Conservation (phyloP, 2,797 vertebrate genomes). For the Chelidonichthys spinosus region DNA sequence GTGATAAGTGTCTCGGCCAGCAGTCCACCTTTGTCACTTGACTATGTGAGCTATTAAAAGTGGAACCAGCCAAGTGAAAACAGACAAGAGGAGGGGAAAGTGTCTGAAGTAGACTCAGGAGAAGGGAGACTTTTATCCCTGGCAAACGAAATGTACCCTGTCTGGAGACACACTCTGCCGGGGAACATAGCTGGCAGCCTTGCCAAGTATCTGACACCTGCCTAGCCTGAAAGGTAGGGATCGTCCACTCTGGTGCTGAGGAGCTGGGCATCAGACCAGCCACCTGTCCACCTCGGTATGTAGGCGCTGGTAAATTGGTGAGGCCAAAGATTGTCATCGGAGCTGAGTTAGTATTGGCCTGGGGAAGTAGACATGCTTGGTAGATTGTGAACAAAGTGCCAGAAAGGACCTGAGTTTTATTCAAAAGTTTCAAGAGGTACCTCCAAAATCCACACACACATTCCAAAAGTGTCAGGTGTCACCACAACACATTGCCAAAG, state of each 20-base stretch:
- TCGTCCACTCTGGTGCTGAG: constrained; percentile 36
- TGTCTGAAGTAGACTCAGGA: constrained; percentile 31
- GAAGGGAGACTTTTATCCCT: constrained; percentile 40
- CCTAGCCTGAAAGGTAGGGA: constrained; percentile 37
- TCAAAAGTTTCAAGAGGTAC: constrained; percentile 15
- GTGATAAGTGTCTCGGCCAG: constrained; percentile 46
- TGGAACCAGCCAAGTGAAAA: constrained; percentile 51
- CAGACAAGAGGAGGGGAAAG: constrained; percentile 16
- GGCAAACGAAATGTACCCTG: constrained; percentile 11
- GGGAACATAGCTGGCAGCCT: constrained; percentile 10
- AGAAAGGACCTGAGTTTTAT: not conserved
- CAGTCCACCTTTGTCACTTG: constrained; percentile 39
- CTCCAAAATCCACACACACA: constrained; percentile 24
- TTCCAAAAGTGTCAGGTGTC: constrained; percentile 24
- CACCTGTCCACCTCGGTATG: constrained; percentile 52
- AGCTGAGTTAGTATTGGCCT: constrained; percentile 4
- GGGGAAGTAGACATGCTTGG: constrained; percentile 22
- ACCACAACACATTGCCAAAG: constrained; percentile 26
- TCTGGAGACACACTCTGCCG: constrained; percentile 33
- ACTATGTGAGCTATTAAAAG: constrained; percentile 60
- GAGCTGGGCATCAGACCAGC: constrained; percentile 52
- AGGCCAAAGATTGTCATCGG: constrained; percentile 5
- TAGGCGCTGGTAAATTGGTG: constrained; percentile 33
- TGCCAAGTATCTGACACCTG: constrained; percentile 68
- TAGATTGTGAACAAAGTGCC: constrained; percentile 5